Base-by-base conservation (phyloP, 2,113 vertebrate genomes). In the Sciurus niger region DNA sequence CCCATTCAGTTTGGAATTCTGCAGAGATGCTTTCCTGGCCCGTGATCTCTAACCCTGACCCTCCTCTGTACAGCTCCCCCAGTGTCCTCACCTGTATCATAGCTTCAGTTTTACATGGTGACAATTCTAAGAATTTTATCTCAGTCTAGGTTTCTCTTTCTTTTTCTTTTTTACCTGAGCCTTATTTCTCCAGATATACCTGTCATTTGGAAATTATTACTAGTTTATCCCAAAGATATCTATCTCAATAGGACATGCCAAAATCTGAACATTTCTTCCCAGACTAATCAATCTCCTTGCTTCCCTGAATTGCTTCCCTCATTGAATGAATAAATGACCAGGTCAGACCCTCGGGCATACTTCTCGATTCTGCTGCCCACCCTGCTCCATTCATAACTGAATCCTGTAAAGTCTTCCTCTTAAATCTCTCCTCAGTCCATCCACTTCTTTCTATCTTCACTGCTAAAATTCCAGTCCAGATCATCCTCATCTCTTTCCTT, bases 61-160 rank as follows among this genome's bases (percentile, higher is more conserved):
- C 11, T 70, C 22, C 13, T 70, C 76, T 67, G 25, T 43, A n/a
- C 37, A 84, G 70, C 63, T 9, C 55, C 53, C 4, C 8, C 12
- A 37, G 25, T 94, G 13, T 9, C 30, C 12, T 90, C 22, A 70
- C 8, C 43, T 40, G 34, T 32, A 34, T 9, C 32, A 80, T 18
- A 67, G 67, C 43, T 82, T 80, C 40, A 73, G 37, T 87, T 83
- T 25, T 51, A 67, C 5, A 32, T 48, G 84, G 37, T 48, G 34
- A 91, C 4, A 40, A 84, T 40, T 51, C 60, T 32, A 84, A 94
- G 58, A 82, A 74, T 94, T 46, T n/a, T 65, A 94, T 80, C 72
- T 70, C 48, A 80, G 43, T 92, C 55, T 53, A 48, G 20, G 67
- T 20, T 84, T 95, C 1, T 3, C 14, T 53, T 53, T 53, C 2